Evolutionary conservation across 1,140 invertebrate genomes (phyloP).

Genomic region (Ladona fulva): DNA sequence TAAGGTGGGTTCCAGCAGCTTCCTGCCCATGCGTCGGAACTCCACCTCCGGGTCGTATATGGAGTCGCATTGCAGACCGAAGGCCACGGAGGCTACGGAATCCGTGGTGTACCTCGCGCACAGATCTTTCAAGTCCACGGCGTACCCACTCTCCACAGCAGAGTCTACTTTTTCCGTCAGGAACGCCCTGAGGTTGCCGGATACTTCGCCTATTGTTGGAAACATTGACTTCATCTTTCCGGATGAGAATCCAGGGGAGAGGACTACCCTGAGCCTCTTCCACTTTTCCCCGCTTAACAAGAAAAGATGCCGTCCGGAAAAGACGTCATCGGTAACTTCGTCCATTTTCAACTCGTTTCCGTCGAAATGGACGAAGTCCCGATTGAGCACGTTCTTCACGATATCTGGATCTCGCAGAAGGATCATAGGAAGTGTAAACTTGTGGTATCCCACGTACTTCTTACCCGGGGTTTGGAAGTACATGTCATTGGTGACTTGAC

Average conservation of each 20-base stretch:
- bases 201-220: neutral
- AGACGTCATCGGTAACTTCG: constrained; percentile 30
- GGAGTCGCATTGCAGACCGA: constrained; percentile 26
- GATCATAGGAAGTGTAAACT: constrained; percentile 22
- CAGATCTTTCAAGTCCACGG: constrained; percentile 28
- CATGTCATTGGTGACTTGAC: neutral
- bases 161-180: constrained; percentile 28
- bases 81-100: constrained; percentile 32
- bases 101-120: constrained; percentile 29
- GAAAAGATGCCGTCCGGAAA: constrained; percentile 31
- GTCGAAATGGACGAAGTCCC: constrained; percentile 35
- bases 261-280: constrained; percentile 20
- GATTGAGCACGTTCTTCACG: constrained; percentile 27
- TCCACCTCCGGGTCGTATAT: neutral
- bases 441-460: constrained; percentile 17
- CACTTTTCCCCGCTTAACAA: constrained; percentile 20
- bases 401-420: constrained; percentile 27
- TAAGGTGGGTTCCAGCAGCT: constrained; percentile 23
- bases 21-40: constrained; percentile 35
- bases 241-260: constrained; percentile 25
- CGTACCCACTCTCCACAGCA: constrained; percentile 26
- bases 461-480: neutral
- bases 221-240: constrained; percentile 26
- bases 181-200: constrained; percentile 19
- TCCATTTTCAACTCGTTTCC: constrained; percentile 30